These are phyloP conservation scores for Ichneumoninae sp. DNA, from an alignment of 2,888 invertebrate species.

Conservation along the genomic window DNA sequence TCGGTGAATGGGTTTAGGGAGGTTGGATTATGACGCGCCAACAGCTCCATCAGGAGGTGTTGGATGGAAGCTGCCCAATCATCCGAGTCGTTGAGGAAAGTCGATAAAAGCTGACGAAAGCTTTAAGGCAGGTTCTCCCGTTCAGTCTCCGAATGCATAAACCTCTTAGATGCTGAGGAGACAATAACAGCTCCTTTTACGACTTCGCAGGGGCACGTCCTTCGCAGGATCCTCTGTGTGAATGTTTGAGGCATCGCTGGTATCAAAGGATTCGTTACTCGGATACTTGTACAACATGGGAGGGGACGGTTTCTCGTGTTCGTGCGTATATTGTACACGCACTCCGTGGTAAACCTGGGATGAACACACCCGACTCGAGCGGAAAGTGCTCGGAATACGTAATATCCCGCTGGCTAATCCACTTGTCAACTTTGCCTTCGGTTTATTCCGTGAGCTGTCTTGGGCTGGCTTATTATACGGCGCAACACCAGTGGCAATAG, in stretches of 20 bases:
- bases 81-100: no score
- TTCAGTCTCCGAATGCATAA: neutral
- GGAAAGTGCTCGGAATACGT: constrained; percentile 60
- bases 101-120: no score
- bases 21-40: neutral
- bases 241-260: neutral
- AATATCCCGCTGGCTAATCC: constrained; percentile 54
- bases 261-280: constrained; percentile 39
- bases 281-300: neutral
- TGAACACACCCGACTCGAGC: constrained; percentile 25
- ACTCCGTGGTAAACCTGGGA: constrained; percentile 12
- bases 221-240: constrained; percentile 9
- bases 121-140: no score
- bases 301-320: neutral
- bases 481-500: constrained; percentile 1
- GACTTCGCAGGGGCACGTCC: constrained; percentile 13
- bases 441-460: constrained; percentile 31
- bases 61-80: no score
- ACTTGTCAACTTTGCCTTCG: constrained; percentile 59
- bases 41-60: neutral
- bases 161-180: neutral
- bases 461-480: neutral
- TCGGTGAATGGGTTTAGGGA: neutral
- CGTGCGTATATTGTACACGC: constrained; percentile 2
- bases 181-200: constrained; percentile 21